Evolutionary conservation across 2,797 vertebrate species (phyloP).

Genomic region (Pseudochirops cupreus): DNA sequence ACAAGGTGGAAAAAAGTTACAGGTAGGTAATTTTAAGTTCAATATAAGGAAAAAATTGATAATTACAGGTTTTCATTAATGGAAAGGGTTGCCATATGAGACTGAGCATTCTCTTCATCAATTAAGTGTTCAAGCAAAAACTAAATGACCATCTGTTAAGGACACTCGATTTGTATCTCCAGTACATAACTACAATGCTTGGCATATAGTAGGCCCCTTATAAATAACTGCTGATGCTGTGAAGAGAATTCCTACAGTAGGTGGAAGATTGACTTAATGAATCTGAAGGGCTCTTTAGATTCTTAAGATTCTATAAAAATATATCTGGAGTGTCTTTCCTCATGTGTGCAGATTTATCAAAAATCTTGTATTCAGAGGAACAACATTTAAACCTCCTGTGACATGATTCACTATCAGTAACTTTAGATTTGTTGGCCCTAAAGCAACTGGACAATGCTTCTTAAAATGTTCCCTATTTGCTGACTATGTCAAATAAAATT

Average conservation of each 20-base stretch:
- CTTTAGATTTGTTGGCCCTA: conserved; percentile 5
- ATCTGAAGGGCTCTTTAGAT: neutral
- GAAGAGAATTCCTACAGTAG: neutral
- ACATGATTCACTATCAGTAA: neutral
- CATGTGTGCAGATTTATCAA: neutral
- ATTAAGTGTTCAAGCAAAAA: neutral
- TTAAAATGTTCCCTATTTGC: conserved; percentile 2
- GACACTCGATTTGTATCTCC: neutral
- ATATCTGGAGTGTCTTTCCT: conserved; percentile 6
- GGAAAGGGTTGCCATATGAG: neutral
- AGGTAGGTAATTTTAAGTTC: neutral
- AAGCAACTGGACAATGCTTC: neutral
- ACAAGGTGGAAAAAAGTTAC: neutral
- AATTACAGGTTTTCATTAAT: neutral
- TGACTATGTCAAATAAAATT: conserved; percentile 15
- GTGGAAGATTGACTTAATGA: neutral
- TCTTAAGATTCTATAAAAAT: neutral
- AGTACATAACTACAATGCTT: neutral
- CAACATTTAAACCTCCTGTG: neutral
- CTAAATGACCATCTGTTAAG: neutral
- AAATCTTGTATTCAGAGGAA: neutral
- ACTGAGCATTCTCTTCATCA: neutral
- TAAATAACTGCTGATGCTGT: too few species aligned
- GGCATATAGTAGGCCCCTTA: neutral
- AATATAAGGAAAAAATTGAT: neutral